Evolutionary conservation across 35 echinoderm and acorn worm species (phyloP), one percentile per base, ranked within the genome.

Genomic region (Ophiothrix spiculata): DNA sequence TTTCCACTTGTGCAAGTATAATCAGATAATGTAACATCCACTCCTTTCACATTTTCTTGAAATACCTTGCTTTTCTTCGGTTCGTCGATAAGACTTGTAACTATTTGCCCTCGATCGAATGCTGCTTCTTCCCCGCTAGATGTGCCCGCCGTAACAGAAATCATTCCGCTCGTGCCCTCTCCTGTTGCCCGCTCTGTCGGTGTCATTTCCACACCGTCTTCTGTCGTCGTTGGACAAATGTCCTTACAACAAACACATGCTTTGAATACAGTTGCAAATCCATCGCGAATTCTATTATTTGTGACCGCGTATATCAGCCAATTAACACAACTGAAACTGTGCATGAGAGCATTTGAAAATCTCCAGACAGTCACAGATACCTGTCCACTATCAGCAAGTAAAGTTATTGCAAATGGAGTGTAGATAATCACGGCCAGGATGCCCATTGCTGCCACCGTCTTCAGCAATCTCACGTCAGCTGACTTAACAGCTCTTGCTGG

Each of bases 341-440:
- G 60, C 60, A 10, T 69, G 1, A 69, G 25, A 25, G 16, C 60
- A 25, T 69, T 69, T 10, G 25, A 69, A 69, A 69, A 10, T 28
- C 3, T n/a, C 60, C 60, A n/a, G 25, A 10, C 60, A 25, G 10
- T n/a, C 25, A 15, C 16, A 12, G 60, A n/a, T 10, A 69, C 23
- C 25, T 69, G 60, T 69, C 60, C 60, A 69, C 23, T 15, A 69
- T 69, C 60, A n/a, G 1, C 8, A 69, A 69, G 60, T 25, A 69
- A 69, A n/a, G 60, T 69, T 25, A 69, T 69, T 4, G 60, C 8
- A 69, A 69, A 69, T 6, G 60, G 60, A 10, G 60, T 69, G 42
- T 69, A 69, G 60, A 69, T 69, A 69, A 69, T 69, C 60, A 69
- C 60, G 60, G 60, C 60, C 60, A 69, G 60, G 23, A 69, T n/a